Base-by-base conservation (phyloP, 2,113 vertebrate genomes). In the Lonchura striata region DNA sequence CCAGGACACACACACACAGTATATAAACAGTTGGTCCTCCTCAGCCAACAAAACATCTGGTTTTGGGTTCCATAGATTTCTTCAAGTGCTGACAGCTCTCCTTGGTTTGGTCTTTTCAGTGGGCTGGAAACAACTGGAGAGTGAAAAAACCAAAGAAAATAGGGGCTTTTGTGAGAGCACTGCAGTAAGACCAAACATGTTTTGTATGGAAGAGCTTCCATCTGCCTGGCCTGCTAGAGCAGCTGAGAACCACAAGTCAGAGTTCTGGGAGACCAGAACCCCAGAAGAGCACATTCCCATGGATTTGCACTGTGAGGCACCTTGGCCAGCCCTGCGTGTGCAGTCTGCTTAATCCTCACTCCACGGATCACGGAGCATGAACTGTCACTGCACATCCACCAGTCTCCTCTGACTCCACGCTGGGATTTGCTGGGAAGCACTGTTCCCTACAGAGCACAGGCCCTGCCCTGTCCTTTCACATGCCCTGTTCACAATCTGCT, bases 241-340 rank as follows among this genome's bases (percentile, higher is more conserved):
- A 89, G 77, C 69, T 50, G 24, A 60, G 77, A 81, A 59, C 27
- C 39, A 22, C 83, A 33, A 42, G 53, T 7, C 59, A n/a, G 2
- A 3, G 2, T 27, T 91, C 6, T 75, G 64, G 35, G 52, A 28
- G 33, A 64, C 47, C 30, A 75, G 30, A 57, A 5, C 13, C 7
- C 16, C 69, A 71, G 30, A 46, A 46, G 52, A 47, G 56, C 46
- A 75, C 0, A 5, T 66, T 82, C 78, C 74, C 74, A 52, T 0
- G 0, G 54, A 19, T 41, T 15, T 12, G 11, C 47, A 25, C 2
- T 7, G 24, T 21, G 27, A 64, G 61, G 74, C 44, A 65, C 31
- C 68, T 70, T 4, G 35, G 69, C 28, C 28, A 71, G 63, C 44
- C 35, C 65, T 56, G 31, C 0, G 0, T 28, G 47, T 15, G 27